These are phyloP conservation scores for Epicauta chinensis DNA, from an alignment of 1,140 invertebrate genomes.

Conservation along the genomic window DNA sequence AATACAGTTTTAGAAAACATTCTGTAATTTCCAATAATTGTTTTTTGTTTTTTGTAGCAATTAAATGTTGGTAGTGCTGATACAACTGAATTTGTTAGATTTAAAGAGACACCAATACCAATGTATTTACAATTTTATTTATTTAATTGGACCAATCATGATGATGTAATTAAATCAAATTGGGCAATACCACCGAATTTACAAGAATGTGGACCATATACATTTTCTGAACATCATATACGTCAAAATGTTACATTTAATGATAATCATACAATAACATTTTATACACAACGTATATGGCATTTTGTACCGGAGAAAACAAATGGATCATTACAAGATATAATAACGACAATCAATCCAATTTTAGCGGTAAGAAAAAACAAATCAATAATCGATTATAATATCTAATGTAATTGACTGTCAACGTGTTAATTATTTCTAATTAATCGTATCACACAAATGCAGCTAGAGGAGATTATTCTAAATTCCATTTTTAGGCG, in stretches of 20 bases:
- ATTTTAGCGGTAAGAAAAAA: constrained; percentile 70
- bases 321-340: constrained; percentile 64
- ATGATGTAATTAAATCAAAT: constrained; percentile 48
- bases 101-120: constrained; percentile 68
- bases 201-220: constrained; percentile 58
- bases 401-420: too few species aligned
- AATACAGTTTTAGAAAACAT: too few species aligned
- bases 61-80: constrained; percentile 48
- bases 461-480: too few species aligned
- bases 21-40: too few species aligned
- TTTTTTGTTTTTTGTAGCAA: constrained; percentile 53
- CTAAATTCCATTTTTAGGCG: too few species aligned
- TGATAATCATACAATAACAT: constrained; percentile 75
- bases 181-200: constrained; percentile 55
- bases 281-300: constrained; percentile 69
- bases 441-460: too few species aligned
- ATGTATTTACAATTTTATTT: constrained; percentile 72
- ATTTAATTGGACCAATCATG: constrained; percentile 78
- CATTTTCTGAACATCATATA: constrained; percentile 52
- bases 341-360: constrained; percentile 72
- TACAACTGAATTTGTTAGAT: constrained; percentile 58
- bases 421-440: too few species aligned
- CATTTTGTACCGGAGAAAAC: constrained; percentile 63
- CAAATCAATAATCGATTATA: too few species aligned
- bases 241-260: constrained; percentile 61